A percentile compares a stretch with the other conserved stretches of the same genome.
These are phyloP conservation scores for Anthrax anthrax DNA, from an alignment of 2,888 invertebrate species.

Conservation along the genomic window DNA sequence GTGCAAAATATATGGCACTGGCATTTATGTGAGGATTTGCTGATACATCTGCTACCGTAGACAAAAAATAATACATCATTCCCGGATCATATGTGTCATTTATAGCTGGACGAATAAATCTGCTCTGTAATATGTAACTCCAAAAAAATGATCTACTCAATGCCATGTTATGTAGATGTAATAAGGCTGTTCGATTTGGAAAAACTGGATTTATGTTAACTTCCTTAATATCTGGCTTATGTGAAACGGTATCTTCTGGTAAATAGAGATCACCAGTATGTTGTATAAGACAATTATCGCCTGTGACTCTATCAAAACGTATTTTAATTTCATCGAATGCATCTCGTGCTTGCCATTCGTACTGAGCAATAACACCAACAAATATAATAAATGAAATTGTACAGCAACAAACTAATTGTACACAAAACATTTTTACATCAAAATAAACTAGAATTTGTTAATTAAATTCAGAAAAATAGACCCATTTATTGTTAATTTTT, in stretches of 20 bases:
- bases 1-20: conserved; percentile 85
- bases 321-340: conserved; percentile 77
- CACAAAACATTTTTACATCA: conserved; percentile 18
- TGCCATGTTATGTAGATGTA: conserved; percentile 95
- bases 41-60: conserved; percentile 88
- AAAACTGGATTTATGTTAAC: conserved; percentile 88
- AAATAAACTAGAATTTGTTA: background rate
- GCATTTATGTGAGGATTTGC: conserved; percentile 84
- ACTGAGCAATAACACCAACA: conserved; percentile 65
- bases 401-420: conserved; percentile 28
- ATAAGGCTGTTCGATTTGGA: conserved; percentile 81
- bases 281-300: conserved; percentile 81
- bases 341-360: conserved; percentile 85
- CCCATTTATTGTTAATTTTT: no score
- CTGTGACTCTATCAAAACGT: conserved; percentile 66
- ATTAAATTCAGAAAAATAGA: background rate
- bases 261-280: conserved; percentile 72
- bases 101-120: conserved; percentile 78
- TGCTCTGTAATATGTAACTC: conserved; percentile 83
- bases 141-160: conserved; percentile 89
- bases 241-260: conserved; percentile 73
- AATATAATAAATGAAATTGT: conserved; percentile 22
- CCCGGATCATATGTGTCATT: conserved; percentile 93
- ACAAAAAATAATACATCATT: conserved; percentile 94
- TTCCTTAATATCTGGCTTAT: conserved; percentile 84